Base-by-base conservation (phyloP, 2,113 vertebrate species). In the Oreochromis niloticus region DNA sequence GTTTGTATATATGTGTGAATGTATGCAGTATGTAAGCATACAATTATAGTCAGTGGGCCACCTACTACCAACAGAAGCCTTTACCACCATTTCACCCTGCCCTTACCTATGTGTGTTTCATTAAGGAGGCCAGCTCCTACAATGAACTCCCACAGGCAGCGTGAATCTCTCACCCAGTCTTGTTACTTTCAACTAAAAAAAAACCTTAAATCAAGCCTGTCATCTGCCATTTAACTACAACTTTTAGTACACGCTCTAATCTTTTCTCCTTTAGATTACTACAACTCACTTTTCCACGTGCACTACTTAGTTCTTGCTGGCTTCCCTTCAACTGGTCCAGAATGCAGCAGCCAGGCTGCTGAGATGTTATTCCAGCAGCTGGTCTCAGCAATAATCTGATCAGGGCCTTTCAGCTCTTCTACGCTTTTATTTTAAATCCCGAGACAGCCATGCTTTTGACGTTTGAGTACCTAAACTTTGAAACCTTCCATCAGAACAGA, bases 141-240 rank as follows among this genome's bases (percentile, higher is more conserved):
- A 46, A 16, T 17, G 22, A 27, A 22, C 22, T 9, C 68, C 0
- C 14, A 73, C 8, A 0, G 13, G 41, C 9, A 48, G 24, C 14
- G 16, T 27, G 43, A 32, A 12, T 30, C 41, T 75, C 43, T 19
- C 41, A 8, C 46, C 71, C 71, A 50, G 43, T 50, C 6, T n/a
- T 50, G 9, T 50, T 50, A 50, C 43, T 50, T 12, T 78, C 24
- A 5, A 50, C 71, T 50, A 50, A 32, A 50, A 50, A 50, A 11
- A 3, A 22, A 11, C 5, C 43, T 32, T 19, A 50, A 78, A 19
- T 19, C 8, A 46, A 73, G 9, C 13, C 7, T 1, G 3, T 46
- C 27, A 50, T 78, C 24, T 30, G 27, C 41, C 27, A 50, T 3
- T 32, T 78, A n/a, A 78, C 43, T 78, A 50, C 43, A 78, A 8